These are phyloP conservation scores for Microchrysa polita DNA, from an alignment of 2,888 invertebrate species.

Conservation along the genomic window DNA sequence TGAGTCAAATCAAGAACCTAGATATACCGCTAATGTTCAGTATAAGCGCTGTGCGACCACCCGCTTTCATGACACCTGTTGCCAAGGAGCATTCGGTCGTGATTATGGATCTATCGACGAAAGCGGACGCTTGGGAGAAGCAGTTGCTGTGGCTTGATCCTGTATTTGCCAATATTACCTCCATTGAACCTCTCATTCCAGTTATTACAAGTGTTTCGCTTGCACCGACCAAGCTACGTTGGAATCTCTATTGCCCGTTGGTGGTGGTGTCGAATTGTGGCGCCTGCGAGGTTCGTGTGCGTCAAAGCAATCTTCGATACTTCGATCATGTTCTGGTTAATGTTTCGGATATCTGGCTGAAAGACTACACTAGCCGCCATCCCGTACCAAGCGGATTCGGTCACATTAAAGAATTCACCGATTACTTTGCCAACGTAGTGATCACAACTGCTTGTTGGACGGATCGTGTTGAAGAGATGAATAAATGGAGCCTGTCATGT, in stretches of 20 bases:
- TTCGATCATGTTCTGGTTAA: slow-evolving; percentile 25
- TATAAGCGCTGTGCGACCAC: not conserved
- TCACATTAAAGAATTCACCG: not conserved
- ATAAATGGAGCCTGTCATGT: slow-evolving; percentile 48
- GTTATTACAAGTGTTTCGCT: slow-evolving; percentile 51
- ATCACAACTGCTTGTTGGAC: slow-evolving; percentile 58
- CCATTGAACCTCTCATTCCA: slow-evolving; percentile 52
- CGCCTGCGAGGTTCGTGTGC: slow-evolving; percentile 54
- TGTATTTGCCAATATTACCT: slow-evolving; percentile 55
- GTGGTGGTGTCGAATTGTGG: slow-evolving; percentile 57
- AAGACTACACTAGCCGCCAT: not conserved
- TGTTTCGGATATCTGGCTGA: slow-evolving; percentile 12
- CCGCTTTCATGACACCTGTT: not conserved
- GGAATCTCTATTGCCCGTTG: slow-evolving; percentile 50
- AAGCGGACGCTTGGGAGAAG: slow-evolving; percentile 52
- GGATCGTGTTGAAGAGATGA: not conserved
- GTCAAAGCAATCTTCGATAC: slow-evolving; percentile 27
- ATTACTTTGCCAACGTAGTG: slow-evolving; percentile 21
- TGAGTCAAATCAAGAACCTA: not conserved
- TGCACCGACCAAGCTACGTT: slow-evolving; percentile 49
- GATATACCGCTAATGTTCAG: slow-evolving; percentile 8
- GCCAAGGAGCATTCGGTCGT: not conserved
- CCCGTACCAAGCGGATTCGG: not conserved
- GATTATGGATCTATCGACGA: not conserved
- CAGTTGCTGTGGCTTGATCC: slow-evolving; percentile 58